These are phyloP conservation scores for Chelonus formosanus DNA, from an alignment of 2,888 invertebrate genomes.

Conservation along the genomic window DNA sequence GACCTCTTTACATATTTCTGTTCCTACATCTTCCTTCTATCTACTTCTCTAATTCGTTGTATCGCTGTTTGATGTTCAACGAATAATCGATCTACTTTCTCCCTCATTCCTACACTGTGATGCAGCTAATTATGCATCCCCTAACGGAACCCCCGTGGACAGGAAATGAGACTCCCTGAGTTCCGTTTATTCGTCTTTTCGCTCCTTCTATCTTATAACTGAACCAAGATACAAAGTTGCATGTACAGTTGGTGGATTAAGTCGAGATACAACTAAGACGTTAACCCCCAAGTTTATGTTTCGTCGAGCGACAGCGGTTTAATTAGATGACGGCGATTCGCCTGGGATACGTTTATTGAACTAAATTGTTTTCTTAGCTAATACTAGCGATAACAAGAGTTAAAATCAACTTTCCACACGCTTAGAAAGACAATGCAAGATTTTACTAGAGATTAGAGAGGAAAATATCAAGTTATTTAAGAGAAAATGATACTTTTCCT, in stretches of 20 bases:
- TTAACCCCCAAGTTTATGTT: slow-evolving; percentile 62
- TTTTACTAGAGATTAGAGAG: slow-evolving; percentile 23
- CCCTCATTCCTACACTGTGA: slow-evolving; percentile 10
- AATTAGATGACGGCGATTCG: slow-evolving; percentile 63
- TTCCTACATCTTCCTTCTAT: background rate
- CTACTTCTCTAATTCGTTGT: too few relatives aligned
- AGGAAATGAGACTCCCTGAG: slow-evolving; percentile 63
- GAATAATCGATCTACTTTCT: slow-evolving; percentile 28
- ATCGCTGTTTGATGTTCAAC: background rate
- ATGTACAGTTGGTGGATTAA: slow-evolving; percentile 53
- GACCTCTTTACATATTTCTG: slow-evolving; percentile 22
- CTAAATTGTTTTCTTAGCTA: slow-evolving; percentile 61
- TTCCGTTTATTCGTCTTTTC: slow-evolving; percentile 45
- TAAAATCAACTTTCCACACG: slow-evolving; percentile 15
- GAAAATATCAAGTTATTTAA: slow-evolving; percentile 7
- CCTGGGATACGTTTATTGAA: slow-evolving; percentile 64
- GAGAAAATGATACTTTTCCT: slow-evolving; percentile 17
- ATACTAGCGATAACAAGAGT: slow-evolving; percentile 25
- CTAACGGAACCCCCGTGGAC: slow-evolving; percentile 57
- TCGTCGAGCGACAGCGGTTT: slow-evolving; percentile 54
- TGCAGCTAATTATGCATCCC: slow-evolving; percentile 59
- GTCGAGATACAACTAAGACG: slow-evolving; percentile 54
- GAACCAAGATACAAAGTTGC: slow-evolving; percentile 29
- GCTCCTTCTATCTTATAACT: slow-evolving; percentile 29
- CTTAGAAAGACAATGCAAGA: slow-evolving; percentile 28